These are phyloP conservation scores for Miltochrista miniata DNA, from an alignment of 2,888 invertebrate species.

Conservation along the genomic window DNA sequence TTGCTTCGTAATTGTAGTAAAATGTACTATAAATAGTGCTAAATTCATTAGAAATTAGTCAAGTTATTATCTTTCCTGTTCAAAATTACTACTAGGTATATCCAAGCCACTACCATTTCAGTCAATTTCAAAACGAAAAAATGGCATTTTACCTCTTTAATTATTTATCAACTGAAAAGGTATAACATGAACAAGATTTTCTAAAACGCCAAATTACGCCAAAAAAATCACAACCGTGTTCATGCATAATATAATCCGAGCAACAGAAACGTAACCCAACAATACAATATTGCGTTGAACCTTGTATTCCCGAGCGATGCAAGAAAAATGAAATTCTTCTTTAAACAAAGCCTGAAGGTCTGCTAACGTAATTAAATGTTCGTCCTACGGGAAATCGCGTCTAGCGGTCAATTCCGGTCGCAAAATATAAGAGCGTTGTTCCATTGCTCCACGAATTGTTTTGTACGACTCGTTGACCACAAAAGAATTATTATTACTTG, in stretches of 20 bases:
- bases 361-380: constrained; percentile 37
- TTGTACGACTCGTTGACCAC: background rate
- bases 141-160: too few species aligned
- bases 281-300: constrained; percentile 16
- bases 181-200: too few species aligned
- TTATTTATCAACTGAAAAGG: too few species aligned
- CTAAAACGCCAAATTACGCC: too few species aligned
- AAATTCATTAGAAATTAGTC: too few species aligned
- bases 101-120: too few species aligned
- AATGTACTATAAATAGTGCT: too few species aligned
- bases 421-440: constrained; percentile 15
- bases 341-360: constrained; percentile 36
- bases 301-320: constrained; percentile 13
- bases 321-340: constrained; percentile 39
- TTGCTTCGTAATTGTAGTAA: too few species aligned
- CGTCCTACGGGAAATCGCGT: constrained; percentile 37
- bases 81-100: too few species aligned
- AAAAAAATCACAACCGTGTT: background rate
- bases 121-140: too few species aligned
- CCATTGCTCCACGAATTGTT: background rate
- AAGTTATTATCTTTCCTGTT: too few species aligned
- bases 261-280: background rate
- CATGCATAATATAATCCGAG: constrained; percentile 3
- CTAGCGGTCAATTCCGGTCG: constrained; percentile 32
- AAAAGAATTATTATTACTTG: too few species aligned